A percentile compares a stretch with the other conserved stretches of the same genome.
Conservation (phyloP, 2,797 vertebrate species). For the Cetoscarus ocellatus region DNA sequence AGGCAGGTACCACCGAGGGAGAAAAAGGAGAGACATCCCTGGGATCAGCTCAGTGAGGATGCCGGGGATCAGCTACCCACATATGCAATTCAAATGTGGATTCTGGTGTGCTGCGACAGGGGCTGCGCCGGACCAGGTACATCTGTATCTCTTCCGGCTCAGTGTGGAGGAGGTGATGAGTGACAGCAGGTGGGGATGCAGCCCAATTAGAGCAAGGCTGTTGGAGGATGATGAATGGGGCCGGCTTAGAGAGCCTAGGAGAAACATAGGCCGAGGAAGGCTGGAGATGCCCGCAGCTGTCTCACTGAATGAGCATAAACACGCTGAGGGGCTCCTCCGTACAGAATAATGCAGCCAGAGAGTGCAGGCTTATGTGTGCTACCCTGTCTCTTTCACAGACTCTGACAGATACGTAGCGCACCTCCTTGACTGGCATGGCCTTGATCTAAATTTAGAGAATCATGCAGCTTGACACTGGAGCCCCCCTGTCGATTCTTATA, state of each 20-base stretch:
- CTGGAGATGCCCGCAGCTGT: slow-evolving; percentile 83
- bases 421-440: slow-evolving; percentile 73
- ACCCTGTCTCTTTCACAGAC: slow-evolving; percentile 71
- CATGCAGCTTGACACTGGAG: slow-evolving; percentile 58
- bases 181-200: slow-evolving; percentile 86
- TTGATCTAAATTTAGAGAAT: slow-evolving; percentile 80
- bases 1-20: slow-evolving; percentile 59
- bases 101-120: slow-evolving; percentile 69
- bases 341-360: slow-evolving; percentile 74
- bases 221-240: slow-evolving; percentile 86
- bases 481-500: slow-evolving; percentile 55
- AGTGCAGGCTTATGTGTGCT: slow-evolving; percentile 61
- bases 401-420: slow-evolving; percentile 77
- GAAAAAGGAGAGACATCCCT: slow-evolving; percentile 52
- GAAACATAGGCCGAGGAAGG: slow-evolving; percentile 75
- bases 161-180: slow-evolving; percentile 80
- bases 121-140: slow-evolving; percentile 73
- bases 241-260: slow-evolving; percentile 76
- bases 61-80: slow-evolving; percentile 74
- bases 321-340: slow-evolving; percentile 80
- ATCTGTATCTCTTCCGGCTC: slow-evolving; percentile 81
- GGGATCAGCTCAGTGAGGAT: slow-evolving; percentile 64
- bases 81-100: slow-evolving; percentile 85
- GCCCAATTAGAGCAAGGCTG: slow-evolving; percentile 86
- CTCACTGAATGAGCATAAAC: slow-evolving; percentile 84